Base-by-base conservation (phyloP, 2,797 vertebrate genomes). In the Remorina albescens region DNA sequence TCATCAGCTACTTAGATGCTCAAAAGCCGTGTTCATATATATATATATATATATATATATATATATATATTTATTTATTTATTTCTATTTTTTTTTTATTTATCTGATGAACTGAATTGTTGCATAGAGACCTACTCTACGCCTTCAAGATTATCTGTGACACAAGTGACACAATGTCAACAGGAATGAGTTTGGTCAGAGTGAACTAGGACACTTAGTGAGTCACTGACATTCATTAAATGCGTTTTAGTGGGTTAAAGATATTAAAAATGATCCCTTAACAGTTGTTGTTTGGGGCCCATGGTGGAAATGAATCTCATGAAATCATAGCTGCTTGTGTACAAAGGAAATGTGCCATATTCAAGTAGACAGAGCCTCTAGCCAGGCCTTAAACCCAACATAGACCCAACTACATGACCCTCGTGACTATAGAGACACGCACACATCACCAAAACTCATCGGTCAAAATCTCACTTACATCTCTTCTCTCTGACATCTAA, bases 401-500 rank as follows among this genome's bases (percentile, higher is more conserved):
- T 54, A 41, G 32, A 51, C 44, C 12, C 8, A n/a, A 8, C n/a
- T 50, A 42, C n/a, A 53, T 62, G 37, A 64, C 26, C 46, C 53
- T 16, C 37, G 8, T 69, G 59, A 58, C 49, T 58, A 60, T 32
- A 51, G 56, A 50, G 23, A 13, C 57, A 78, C 74, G n/a, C n/a
- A 74, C 76, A 82, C 62, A 82, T 57, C 58, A 69, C 49, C 74
- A 59, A 36, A 41, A 28, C 75, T 69, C 65, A 69, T 76, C 71
- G 63, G 62, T 71, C 69, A 73, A 71, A 84, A 64, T 77, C 77
- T 74, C 49, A 51, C 72, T 26, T 28, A 28, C 44, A 23, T 80
- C 71, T 76, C 65, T 49, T 50, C 34, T 62, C 76, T 71, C 42
- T 73, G 78, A 86, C 82, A 63, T 86, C 70, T 77, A 80, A 83